Evolutionary conservation across 1,140 invertebrate genomes (phyloP).

Genomic region (Heterodera carotae): DNA sequence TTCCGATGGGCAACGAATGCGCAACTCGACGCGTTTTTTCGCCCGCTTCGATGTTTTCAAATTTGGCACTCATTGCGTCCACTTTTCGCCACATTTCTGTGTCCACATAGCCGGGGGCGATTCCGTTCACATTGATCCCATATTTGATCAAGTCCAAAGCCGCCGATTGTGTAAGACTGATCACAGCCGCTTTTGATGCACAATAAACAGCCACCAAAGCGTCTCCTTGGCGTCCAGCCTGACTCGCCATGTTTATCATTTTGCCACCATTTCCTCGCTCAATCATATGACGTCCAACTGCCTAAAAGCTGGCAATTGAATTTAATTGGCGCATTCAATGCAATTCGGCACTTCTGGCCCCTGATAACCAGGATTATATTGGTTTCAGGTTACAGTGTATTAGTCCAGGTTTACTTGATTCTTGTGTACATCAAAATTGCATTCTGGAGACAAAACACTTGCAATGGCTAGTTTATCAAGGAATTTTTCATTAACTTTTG

Average conservation of each 20-base stretch:
- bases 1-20: slow-evolving; percentile 5
- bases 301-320: background rate
- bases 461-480: too few relatives aligned
- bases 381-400: too few relatives aligned
- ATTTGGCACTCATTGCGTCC: slow-evolving; percentile 6
- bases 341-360: too few relatives aligned
- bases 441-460: too few relatives aligned
- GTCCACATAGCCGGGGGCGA: background rate
- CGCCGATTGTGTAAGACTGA: slow-evolving; percentile 4
- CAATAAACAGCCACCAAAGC: slow-evolving; percentile 1
- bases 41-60: slow-evolving; percentile 67
- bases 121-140: background rate
- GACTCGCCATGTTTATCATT: slow-evolving; percentile 1
- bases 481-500: too few relatives aligned
- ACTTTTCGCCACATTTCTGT: background rate
- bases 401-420: too few relatives aligned
- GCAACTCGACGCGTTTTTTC: background rate
- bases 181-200: slow-evolving; percentile 5
- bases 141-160: background rate
- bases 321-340: too few relatives aligned
- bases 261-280: slow-evolving; percentile 8
- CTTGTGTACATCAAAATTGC: too few relatives aligned
- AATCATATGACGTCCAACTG: background rate
- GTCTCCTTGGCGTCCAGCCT: background rate
- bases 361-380: too few relatives aligned